A percentile compares a stretch with the other conserved stretches of the same genome.
Evolutionary conservation across 2,888 invertebrate genomes (phyloP).

Genomic region (Ophonus ardosiacus): DNA sequence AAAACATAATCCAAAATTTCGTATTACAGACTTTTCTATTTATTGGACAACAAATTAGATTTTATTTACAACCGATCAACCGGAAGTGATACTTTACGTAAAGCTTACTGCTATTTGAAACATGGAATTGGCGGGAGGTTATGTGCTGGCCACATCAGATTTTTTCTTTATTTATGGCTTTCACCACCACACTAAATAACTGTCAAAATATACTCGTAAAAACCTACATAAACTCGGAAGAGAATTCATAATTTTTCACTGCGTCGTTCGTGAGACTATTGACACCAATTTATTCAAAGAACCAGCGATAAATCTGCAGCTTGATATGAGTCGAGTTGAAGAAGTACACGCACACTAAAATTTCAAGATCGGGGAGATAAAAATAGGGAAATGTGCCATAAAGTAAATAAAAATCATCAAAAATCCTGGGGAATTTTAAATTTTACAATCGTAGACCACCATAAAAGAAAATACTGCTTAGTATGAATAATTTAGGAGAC

Average conservation of each 20-base stretch:
- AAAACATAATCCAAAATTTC: too few relatives aligned
- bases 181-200: constrained; percentile 48
- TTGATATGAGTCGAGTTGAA: constrained; percentile 56
- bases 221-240: constrained; percentile 2
- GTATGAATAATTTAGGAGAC: too few relatives aligned
- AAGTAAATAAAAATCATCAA: background rate
- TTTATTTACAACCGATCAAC: too few relatives aligned
- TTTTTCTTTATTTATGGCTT: constrained; percentile 49
- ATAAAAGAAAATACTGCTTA: too few relatives aligned
- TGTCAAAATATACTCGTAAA: constrained; percentile 41
- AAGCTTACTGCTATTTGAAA: too few relatives aligned
- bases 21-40: too few relatives aligned
- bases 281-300: constrained; percentile 34
- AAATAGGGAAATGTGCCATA: background rate
- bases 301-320: constrained; percentile 66
- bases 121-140: too few relatives aligned
- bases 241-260: constrained; percentile 52
- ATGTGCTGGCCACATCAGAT: too few relatives aligned
- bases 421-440: background rate
- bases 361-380: background rate
- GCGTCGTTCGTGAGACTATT: constrained; percentile 32
- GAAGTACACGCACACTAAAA: background rate
- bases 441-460: too few relatives aligned
- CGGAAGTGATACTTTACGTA: too few relatives aligned
- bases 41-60: too few relatives aligned